A percentile compares a stretch with the other conserved stretches of the same genome.
These are phyloP conservation scores for Sphenopsis melanotis DNA, from an alignment of 2,797 vertebrate species.

Conservation along the genomic window DNA sequence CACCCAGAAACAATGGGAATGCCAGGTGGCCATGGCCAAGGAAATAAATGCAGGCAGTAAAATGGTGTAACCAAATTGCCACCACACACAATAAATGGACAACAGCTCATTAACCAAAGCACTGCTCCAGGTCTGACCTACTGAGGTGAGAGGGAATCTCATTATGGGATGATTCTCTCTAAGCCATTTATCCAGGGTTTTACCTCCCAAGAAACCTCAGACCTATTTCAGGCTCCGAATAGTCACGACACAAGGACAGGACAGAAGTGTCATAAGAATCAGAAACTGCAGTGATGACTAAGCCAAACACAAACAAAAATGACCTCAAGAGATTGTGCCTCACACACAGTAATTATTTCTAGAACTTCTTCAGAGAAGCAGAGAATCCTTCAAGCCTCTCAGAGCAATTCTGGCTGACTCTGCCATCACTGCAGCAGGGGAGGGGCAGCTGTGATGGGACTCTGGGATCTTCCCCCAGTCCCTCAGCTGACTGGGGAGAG, in stretches of 20 bases:
- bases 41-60: not conserved
- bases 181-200: not conserved
- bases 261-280: not conserved
- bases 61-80: not conserved
- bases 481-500: not conserved
- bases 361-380: not conserved
- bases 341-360: not conserved
- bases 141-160: not conserved
- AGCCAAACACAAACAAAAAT: not conserved
- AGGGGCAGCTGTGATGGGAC: not conserved
- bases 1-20: not conserved
- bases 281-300: not conserved
- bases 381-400: not conserved
- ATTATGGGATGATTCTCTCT: not conserved
- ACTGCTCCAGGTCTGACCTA: not conserved
- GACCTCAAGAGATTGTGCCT: not conserved
- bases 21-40: not conserved
- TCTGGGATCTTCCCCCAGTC: not conserved
- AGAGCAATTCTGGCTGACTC: not conserved
- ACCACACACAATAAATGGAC: not conserved
- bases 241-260: not conserved
- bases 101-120: not conserved
- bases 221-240: not conserved
- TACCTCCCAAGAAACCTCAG: not conserved
- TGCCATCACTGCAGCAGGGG: not conserved